phyloP scores from a whole-genome alignment of 1,140 invertebrate species.

The Zophobas morio region DNA sequence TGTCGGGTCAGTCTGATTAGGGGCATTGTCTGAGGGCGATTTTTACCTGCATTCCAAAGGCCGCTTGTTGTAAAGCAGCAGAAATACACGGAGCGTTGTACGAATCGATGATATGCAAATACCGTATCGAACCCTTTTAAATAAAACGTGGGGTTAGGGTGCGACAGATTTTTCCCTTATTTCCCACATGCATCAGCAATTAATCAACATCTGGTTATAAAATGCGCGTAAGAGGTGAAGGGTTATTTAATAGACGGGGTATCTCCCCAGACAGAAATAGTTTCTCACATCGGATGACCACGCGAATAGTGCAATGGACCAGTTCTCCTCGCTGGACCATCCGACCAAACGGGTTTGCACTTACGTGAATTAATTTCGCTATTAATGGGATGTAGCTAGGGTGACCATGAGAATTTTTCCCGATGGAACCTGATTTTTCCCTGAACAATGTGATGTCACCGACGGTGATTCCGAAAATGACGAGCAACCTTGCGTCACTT shows the following conservation, averaged over 20 bases:
- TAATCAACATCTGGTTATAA: constrained; percentile 53
- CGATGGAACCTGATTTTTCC: constrained; percentile 16
- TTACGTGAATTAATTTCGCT: constrained; percentile 46
- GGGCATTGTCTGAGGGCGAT: constrained; percentile 15
- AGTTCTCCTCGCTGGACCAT: constrained; percentile 46
- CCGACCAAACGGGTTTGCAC: constrained; percentile 40
- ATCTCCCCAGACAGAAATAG: constrained; percentile 21
- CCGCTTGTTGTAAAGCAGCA: not conserved
- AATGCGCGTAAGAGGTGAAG: constrained; percentile 46
- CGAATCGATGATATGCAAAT: constrained; percentile 29
- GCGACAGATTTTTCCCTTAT: constrained; percentile 51
- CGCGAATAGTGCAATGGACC: constrained; percentile 42
- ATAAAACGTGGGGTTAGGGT: constrained; percentile 22
- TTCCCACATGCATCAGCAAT: constrained; percentile 51
- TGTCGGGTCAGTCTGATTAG: constrained; percentile 13
- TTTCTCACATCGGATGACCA: constrained; percentile 50
- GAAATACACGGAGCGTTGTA: not conserved
- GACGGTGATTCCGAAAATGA: not conserved
- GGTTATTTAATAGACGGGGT: constrained; percentile 33
- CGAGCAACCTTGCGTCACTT: constrained; percentile 18
- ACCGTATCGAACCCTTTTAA: constrained; percentile 33
- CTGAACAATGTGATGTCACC: constrained; percentile 19
- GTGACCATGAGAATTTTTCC: constrained; percentile 41
- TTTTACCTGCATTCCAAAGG: constrained; percentile 28
- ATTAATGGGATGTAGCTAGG: constrained; percentile 45